Conservation (phyloP, 2,113 vertebrate species). For the Menura novaehollandiae region DNA sequence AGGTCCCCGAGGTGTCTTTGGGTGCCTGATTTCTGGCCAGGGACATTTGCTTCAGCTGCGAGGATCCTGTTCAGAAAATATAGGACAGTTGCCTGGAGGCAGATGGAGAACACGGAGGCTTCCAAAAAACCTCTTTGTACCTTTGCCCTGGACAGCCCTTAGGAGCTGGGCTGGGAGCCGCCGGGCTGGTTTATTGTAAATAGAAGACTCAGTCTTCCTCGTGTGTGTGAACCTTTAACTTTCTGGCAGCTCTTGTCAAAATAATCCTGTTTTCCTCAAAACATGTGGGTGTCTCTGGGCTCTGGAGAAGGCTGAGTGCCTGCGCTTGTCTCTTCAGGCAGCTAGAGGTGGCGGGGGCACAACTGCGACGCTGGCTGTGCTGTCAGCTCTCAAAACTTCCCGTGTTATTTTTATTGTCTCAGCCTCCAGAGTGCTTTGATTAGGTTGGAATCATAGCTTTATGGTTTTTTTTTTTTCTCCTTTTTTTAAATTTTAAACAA, state of each 20-base stretch:
- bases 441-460: slow-evolving; percentile 17
- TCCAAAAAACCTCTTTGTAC: slow-evolving; percentile 47
- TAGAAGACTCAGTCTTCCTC: background rate
- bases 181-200: background rate
- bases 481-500: background rate
- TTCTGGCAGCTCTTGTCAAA: slow-evolving; percentile 43
- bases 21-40: background rate
- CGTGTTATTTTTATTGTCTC: background rate
- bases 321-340: slow-evolving; percentile 1
- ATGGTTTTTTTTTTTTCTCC: rapidly evolving
- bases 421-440: slow-evolving; percentile 22
- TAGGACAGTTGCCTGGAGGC: slow-evolving; percentile 5
- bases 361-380: background rate
- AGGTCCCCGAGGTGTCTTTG: background rate
- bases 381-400: background rate
- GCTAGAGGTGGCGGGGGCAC: background rate
- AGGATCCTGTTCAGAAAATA: background rate
- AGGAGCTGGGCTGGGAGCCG: background rate
- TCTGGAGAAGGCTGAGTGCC: background rate
- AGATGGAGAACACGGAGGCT: background rate
- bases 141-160: slow-evolving; percentile 20
- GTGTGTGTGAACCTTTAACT: background rate
- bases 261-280: slow-evolving; percentile 35
- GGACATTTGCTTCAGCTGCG: background rate
- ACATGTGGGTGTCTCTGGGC: background rate